Base-by-base conservation (phyloP, 1,140 invertebrate genomes). In the Platyscapa corneri region DNA sequence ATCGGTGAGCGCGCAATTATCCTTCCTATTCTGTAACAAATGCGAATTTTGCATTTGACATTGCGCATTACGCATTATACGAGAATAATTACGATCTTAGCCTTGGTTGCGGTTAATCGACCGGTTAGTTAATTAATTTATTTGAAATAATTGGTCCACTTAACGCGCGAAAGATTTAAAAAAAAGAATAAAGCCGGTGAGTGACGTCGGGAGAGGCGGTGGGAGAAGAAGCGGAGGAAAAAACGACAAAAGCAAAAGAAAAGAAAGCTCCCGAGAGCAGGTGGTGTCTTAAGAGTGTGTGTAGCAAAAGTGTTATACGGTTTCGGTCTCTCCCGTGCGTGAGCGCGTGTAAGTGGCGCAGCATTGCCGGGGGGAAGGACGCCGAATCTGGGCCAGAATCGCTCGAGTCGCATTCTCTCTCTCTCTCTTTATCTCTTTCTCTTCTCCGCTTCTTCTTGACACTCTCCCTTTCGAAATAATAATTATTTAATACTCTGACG, bases 391-490 rank as follows among this genome's bases (percentile, higher is more conserved):
- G 90, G 91, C 79, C 89, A 90, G 83, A 84, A 88, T 87, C 30
- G n/a, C 30, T 18, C 14, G 75, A 39, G 23, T 46, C 39, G 30
- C 56, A 1, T 53, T 49, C 65, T 79, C 76, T 70, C 64, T 79
- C 64, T 86, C 70, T 34, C 76, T 53, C 53, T 78, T 20, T 82
- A 42, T 77, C 30, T 70, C 46, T 53, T 0, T 60, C 75, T 65
- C 27, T 70, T 67, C 34, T 86, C 65, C 39, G 49, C 32, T 46
- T 56, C 37, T 67, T 81, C 77, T 70, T 86, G 60, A 89, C 88
- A 89, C 89, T 91, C 89, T 91, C 89, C 87, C 90, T 92, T 92
- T 92, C 90, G 90, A 91, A 91, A 92, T 91, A 90, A 90, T 90
- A 91, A 92, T 92, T 92, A 91, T 91, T 91, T 90, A 90, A 91